Percentiles rank a stretch among this genome's conserved stretches.
These are phyloP conservation scores for Dendroctonus valens DNA, from an alignment of 1,140 invertebrate genomes.

Conservation along the genomic window DNA sequence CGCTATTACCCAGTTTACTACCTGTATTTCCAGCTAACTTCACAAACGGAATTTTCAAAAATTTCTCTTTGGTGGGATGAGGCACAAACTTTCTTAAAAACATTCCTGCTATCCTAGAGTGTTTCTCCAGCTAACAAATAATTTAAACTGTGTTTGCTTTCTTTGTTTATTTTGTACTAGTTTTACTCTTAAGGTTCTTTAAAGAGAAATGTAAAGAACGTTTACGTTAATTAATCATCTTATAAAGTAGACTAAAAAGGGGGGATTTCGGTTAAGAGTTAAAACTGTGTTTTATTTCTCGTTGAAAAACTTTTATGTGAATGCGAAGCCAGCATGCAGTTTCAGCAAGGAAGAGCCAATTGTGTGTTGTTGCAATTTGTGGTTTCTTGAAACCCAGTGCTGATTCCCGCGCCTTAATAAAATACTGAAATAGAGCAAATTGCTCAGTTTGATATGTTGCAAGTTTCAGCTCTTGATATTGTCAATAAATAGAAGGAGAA, in stretches of 20 bases:
- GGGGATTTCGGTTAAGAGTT: not conserved
- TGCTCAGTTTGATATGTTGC: constrained; percentile 27
- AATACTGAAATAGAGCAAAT: constrained; percentile 29
- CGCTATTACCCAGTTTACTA: no score
- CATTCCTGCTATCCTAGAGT: no score
- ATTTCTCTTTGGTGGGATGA: no score
- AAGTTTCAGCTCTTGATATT: constrained; percentile 12
- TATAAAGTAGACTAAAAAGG: not conserved
- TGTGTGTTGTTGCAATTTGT: constrained; percentile 32
- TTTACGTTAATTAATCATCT: not conserved
- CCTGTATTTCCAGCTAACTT: no score
- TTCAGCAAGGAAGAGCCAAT: constrained; percentile 28
- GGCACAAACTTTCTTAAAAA: no score
- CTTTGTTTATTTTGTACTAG: no score
- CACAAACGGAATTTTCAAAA: no score
- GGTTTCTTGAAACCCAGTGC: constrained; percentile 27
- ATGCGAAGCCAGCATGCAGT: constrained; percentile 25
- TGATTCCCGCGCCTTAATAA: constrained; percentile 28
- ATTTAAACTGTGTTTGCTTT: no score
- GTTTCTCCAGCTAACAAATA: no score
- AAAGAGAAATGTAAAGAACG: no score
- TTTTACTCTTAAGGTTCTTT: no score
- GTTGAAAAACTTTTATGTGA: constrained; percentile 21
- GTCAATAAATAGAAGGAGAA: constrained; percentile 19
- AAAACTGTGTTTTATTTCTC: constrained; percentile 7